A percentile compares a stretch with the other conserved stretches of the same genome.
Evolutionary conservation across 2,113 vertebrate genomes (phyloP).

Genomic region (Oxygymnocypris stewartii): DNA sequence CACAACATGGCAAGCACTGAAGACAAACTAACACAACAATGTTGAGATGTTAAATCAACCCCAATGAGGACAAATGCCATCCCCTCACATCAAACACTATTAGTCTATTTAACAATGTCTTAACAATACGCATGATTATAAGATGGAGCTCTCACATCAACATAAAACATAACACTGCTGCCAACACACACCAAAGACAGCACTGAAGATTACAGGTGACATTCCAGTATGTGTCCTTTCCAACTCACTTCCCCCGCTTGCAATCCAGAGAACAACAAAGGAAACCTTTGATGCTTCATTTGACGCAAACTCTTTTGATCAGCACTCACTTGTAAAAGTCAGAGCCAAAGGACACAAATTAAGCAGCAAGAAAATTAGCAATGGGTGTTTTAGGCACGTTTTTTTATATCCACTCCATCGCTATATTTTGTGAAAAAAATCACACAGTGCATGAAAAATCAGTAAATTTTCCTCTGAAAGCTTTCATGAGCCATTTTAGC

Average conservation of each 20-base stretch:
- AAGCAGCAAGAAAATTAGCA: not conserved
- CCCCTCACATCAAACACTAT: not conserved
- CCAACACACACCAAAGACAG: not conserved
- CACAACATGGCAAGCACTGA: not conserved
- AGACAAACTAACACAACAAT: not conserved
- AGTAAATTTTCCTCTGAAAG: not conserved
- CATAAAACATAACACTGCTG: not conserved
- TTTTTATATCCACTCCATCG: not conserved
- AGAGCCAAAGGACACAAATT: slow-evolving; percentile 6
- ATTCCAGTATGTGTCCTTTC: slow-evolving; percentile 27
- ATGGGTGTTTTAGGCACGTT: not conserved
- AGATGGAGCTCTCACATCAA: too few relatives aligned
- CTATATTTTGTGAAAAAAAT: not conserved
- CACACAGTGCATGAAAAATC: not conserved
- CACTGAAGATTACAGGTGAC: slow-evolving; percentile 6
- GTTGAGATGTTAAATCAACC: not conserved
- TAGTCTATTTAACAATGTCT: not conserved
- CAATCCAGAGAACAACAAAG: slow-evolving; percentile 16
- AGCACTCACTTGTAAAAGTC: slow-evolving; percentile 5
- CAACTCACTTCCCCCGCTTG: not conserved
- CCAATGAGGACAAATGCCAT: not conserved
- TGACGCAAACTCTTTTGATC: slow-evolving; percentile 23
- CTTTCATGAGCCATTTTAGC: not conserved
- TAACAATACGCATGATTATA: not conserved
- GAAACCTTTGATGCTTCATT: slow-evolving; percentile 24